These are phyloP conservation scores for Lethrus apterus DNA, from an alignment of 1,140 invertebrate genomes.

Conservation along the genomic window DNA sequence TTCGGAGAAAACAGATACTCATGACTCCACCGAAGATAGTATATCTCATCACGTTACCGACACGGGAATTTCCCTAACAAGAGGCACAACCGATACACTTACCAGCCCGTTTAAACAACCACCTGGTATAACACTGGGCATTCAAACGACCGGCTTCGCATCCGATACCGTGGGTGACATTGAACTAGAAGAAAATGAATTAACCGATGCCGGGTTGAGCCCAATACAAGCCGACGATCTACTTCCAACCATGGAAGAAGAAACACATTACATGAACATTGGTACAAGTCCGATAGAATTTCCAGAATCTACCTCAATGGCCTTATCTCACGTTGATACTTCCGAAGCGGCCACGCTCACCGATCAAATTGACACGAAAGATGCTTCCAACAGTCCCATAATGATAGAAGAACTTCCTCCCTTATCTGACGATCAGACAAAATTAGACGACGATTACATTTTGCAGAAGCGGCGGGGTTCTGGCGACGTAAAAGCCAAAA, in stretches of 20 bases:
- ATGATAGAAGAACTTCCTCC: conserved; percentile 33
- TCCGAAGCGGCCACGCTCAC: conserved; percentile 46
- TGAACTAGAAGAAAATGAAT: conserved; percentile 45
- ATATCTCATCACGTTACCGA: conserved; percentile 46
- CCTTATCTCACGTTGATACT: conserved; percentile 41
- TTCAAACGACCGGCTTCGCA: conserved; percentile 40
- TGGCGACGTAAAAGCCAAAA: conserved; percentile 44
- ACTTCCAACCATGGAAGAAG: conserved; percentile 36
- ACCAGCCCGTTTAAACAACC: conserved; percentile 39
- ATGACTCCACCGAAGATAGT: conserved; percentile 46
- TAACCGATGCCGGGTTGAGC: conserved; percentile 49
- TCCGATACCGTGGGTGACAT: conserved; percentile 44
- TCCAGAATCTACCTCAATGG: conserved; percentile 35
- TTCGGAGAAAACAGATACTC: conserved; percentile 33
- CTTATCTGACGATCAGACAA: conserved; percentile 12
- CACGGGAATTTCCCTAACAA: conserved; percentile 46
- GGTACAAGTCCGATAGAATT: conserved; percentile 46
- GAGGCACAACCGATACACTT: conserved; percentile 44
- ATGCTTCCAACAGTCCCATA: conserved; percentile 44
- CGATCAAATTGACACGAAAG: conserved; percentile 43
- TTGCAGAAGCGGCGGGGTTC: conserved; percentile 36
- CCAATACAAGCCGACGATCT: conserved; percentile 47
- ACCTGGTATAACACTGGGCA: conserved; percentile 34
- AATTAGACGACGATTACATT: conserved; percentile 36
- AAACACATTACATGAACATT: conserved; percentile 40